A percentile compares a stretch with the other conserved stretches of the same genome.
These are phyloP conservation scores for Heliothis peltigera DNA, from an alignment of 2,888 invertebrate species.

Conservation along the genomic window DNA sequence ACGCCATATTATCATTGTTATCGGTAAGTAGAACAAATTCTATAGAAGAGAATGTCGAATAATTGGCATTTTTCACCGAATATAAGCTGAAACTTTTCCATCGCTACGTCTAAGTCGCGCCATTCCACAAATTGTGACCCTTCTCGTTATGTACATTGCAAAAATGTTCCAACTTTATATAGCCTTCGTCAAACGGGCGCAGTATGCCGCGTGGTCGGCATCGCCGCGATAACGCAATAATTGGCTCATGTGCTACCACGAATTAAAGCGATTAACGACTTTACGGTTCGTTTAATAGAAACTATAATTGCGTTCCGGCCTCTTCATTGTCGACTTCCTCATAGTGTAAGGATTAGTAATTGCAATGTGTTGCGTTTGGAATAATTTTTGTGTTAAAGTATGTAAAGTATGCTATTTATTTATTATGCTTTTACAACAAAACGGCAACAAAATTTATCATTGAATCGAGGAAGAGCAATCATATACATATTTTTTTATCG, in stretches of 20 bases:
- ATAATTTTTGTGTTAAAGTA: too few relatives aligned
- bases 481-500: too few relatives aligned
- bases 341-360: slow-evolving; percentile 2
- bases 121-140: slow-evolving; percentile 55
- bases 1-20: slow-evolving; percentile 36
- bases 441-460: too few relatives aligned
- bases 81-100: slow-evolving; percentile 51
- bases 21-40: slow-evolving; percentile 44
- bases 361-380: too few relatives aligned
- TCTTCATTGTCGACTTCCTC: background rate
- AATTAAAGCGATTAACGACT: slow-evolving; percentile 40
- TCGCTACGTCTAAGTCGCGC: slow-evolving; percentile 50
- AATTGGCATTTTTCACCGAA: slow-evolving; percentile 54
- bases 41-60: slow-evolving; percentile 39
- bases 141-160: slow-evolving; percentile 46
- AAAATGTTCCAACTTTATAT: slow-evolving; percentile 51
- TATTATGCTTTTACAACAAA: too few relatives aligned
- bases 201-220: slow-evolving; percentile 28
- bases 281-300: slow-evolving; percentile 25
- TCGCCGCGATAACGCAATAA: slow-evolving; percentile 32
- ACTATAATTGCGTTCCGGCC: slow-evolving; percentile 5
- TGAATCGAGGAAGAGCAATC: too few relatives aligned
- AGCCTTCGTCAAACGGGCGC: slow-evolving; percentile 29
- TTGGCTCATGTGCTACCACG: slow-evolving; percentile 33
- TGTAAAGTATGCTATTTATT: too few relatives aligned